Base-by-base conservation (phyloP, 2,888 invertebrate genomes). In the Dermolepida albohirtum region DNA sequence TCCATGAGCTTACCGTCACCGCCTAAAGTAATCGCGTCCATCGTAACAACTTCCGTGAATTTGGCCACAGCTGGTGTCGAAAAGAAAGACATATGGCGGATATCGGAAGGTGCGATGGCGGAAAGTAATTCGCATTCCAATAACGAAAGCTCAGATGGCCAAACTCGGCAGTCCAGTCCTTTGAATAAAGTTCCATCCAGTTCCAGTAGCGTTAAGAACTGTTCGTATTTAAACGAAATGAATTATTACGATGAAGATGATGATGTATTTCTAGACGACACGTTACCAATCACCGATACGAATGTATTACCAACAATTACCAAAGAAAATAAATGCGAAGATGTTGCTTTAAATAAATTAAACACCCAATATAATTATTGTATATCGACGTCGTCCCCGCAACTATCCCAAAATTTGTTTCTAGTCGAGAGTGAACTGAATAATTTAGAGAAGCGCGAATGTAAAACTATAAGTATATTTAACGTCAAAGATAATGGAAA, bases 61-160 rank as follows among this genome's bases (percentile, higher is more conserved):
- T 80, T 84, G 7, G 84, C 84, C 1, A 80, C 83, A 0, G 76
- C 83, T n/a, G 81, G 82, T 4, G 75, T 74, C 10, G 63, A 71
- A 5, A 72, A 74, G 12, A 79, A 81, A 2, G 82, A 84, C 51
- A 86, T 87, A 74, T 87, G 86, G 86, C 85, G 84, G 73, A 86
- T 86, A 54, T 78, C 84, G 22, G 86, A 87, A 79, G 82, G 83
- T 0, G 84, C 85, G 0, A 84, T 83, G 17, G 79, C 78, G 0
- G 81, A 80, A 0, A 84, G 84, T 55, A 78, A 79, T 1, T 54
- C 54, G 4, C 74, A 76, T 63, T 74, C 75, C 11, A 71, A 70
- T 29, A 68, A 69, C 40, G 69, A 69, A 14, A 69, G 66, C 16
- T 66, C 69, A 5, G 54, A 47, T 2, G 44, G 52, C 17, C 62